Base-by-base conservation (phyloP, 2,888 invertebrate genomes). In the Entomobrya multifasciata region DNA sequence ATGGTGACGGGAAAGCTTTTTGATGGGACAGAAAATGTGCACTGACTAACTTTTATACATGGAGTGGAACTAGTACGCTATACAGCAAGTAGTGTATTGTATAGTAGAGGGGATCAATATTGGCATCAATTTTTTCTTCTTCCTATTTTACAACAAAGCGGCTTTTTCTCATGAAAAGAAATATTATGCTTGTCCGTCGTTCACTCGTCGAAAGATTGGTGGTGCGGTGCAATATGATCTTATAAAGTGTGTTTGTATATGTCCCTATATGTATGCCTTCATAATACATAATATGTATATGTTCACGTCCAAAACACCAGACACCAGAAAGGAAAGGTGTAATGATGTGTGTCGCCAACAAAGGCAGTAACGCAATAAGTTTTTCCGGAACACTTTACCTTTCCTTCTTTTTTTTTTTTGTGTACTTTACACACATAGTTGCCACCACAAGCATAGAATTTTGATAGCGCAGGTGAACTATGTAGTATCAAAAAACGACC, bases 291-390 rank as follows among this genome's bases (percentile, higher is more conserved):
- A 36, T 36, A 36, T 8, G 5, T 36, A 36, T 36, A 36, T 36
- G 44, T 49, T 70, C 70, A 47, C 15, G 41, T 41, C 3, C 15
- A 22, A 44, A 47, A 49, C 25, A 72, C 3, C 25, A 49, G 27
- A 52, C 25, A 70, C 22, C 17, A 30, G 36, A 81, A 49, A 20
- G 57, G 25, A 30, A 47, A 86, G 80, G 86, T 86, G 86, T 86
- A 86, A 86, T 80, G 79, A 86, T 86, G 80, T 74, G 77, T 84
- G 84, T 84, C 77, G 84, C 70, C 84, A 52, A 72, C 36, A 49
- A 52, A 25, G 49, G 49, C 52, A 44, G 44, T 20, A 41, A 10
- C 76, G 65, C 76, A 77, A 84, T 77, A 67, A 47, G 67, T 70
- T 77, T 57, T 84, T 84, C 84, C 77, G 77, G 84, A 77, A 84